These are phyloP conservation scores for Abscondita cerata DNA, from an alignment of 2,888 invertebrate genomes.

Conservation along the genomic window DNA sequence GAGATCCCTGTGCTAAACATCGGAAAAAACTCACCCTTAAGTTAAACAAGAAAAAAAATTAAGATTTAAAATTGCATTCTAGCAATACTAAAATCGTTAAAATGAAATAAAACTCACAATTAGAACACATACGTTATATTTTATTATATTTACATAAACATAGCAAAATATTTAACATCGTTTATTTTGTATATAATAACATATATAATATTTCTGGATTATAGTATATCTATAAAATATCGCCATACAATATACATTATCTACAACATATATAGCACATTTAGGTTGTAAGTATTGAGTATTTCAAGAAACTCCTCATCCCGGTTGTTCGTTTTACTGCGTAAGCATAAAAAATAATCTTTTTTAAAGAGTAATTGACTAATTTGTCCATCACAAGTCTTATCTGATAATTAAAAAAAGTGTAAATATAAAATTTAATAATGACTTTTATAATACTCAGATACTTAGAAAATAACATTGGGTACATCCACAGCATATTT, in stretches of 20 bases:
- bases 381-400: slow-evolving; percentile 15
- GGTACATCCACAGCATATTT: slow-evolving; percentile 6
- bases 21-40: too few species aligned
- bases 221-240: slow-evolving; percentile 2
- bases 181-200: slow-evolving; percentile 10
- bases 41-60: too few species aligned
- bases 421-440: slow-evolving; percentile 21
- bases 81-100: too few species aligned
- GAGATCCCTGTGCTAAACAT: too few species aligned
- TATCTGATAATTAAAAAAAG: slow-evolving; percentile 7
- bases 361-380: slow-evolving; percentile 18
- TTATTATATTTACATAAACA: too few species aligned
- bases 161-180: slow-evolving; percentile 1
- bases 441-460: slow-evolving; percentile 25
- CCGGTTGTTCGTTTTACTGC: background rate
- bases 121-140: too few species aligned
- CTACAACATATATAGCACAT: slow-evolving; percentile 5
- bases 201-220: slow-evolving; percentile 6
- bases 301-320: slow-evolving; percentile 10
- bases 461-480: slow-evolving; percentile 21
- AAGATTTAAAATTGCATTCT: too few species aligned
- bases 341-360: slow-evolving; percentile 7
- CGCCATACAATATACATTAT: slow-evolving; percentile 6
- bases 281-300: slow-evolving; percentile 20
- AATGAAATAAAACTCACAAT: too few species aligned